Evolutionary conservation across 2,113 vertebrate species (phyloP), one percentile per base, ranked within the genome.

Genomic region (Cnemophilus loriae): DNA sequence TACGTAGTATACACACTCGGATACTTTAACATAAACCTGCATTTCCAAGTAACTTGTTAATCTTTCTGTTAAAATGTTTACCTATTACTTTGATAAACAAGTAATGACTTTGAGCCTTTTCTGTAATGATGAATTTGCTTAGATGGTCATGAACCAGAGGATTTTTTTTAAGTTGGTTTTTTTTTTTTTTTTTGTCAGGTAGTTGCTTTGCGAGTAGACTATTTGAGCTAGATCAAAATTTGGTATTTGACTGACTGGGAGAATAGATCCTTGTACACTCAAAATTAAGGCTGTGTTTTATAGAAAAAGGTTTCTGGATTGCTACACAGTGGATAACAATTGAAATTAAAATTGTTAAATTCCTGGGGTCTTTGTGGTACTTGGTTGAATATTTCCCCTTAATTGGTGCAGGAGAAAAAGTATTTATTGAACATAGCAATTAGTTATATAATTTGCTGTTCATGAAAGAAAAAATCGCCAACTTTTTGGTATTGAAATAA

Each of bases 381-480:
- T 93, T 83, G 39, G 35, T 96, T 95, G 84, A 92, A 24, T 96
- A 90, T 95, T 96, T 90, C 84, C 77, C 83, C 73, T 85, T 96
- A 96, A 97, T 97, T 24, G 95, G 63, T 95, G 87, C 97, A 97
- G 91, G 70, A 97, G 70, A 87, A 68, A 89, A 90, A 73, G 10
- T 97, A 97, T 96, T 98, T 97, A 97, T 97, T 98, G 93, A 89
- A 94, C 96, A 95, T 93, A 97, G 95, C 94, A 97, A 85, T 96
- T 97, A 97, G 95, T 97, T 98, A 32, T 97, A 97, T 98, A 96
- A 97, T 97, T 97, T 96, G 96, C 95, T 96, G 75, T 98, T 98
- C 74, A 76, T 68, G 73, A 61, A 28, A 63, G 39, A 28, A 41
- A 47, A 53, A 68, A 26, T 24, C 0, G 35, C 67, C 46, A 74